Base-by-base conservation (phyloP, 2,113 vertebrate genomes). In the Reinhardtius hippoglossoides region DNA sequence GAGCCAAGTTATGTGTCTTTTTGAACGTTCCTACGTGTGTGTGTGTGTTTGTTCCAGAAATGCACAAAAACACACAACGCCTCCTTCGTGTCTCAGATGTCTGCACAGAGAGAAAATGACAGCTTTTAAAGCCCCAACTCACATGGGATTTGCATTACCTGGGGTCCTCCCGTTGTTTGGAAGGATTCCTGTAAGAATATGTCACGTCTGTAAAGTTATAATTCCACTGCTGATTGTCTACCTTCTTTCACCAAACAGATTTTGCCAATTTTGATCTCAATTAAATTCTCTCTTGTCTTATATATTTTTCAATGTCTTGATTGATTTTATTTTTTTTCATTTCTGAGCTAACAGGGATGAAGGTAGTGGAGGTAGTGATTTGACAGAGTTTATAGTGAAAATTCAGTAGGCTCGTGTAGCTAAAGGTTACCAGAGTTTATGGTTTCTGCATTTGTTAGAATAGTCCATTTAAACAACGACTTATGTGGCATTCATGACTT, bases 41-140 rank as follows among this genome's bases (percentile, higher is more conserved):
- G 12, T 16, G 48, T 44, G 31, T 31, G 5, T 31, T 7, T 61
- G 60, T 59, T 35, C 20, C 56, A 62, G 58, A 58, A 16, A 59
- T 63, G 55, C 60, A 35, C 52, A 69, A 16, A 69, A 69, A 48
- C 56, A 74, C 57, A 80, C 52, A 73, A 44, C 59, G 24, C 61
- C 44, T 70, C 21, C 16, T 81, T 63, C 78, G 63, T 80, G 58
- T 64, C 35, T 57, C 44, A 67, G 23, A 16, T 71, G 62, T 71
- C 20, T 60, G 21, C 37, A 42, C 76, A 68, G 64, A 70, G 50
- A 74, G 67, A 82, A 72, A 68, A 81, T 31, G n/a, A 71, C 44
- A 65, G 54, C 57, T 56, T 70, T 65, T 31, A 26, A 75, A 60
- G 35, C 35, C 48, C 52, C 23, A 50, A 7, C 21, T 71, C 55